phyloP scores from a whole-genome alignment of 2,888 invertebrate species.

The Torymus tubicola region DNA sequence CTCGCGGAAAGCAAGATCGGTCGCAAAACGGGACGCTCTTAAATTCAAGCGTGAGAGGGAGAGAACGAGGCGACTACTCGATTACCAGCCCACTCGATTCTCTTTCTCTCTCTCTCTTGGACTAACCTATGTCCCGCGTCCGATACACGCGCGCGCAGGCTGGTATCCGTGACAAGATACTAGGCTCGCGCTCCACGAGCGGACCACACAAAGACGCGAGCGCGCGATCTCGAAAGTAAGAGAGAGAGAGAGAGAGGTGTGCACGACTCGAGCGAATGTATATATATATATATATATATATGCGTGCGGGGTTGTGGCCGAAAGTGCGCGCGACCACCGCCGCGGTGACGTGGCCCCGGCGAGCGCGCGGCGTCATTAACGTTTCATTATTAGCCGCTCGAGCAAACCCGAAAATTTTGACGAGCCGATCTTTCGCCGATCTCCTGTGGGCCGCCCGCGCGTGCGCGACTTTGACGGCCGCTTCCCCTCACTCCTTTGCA shows the following conservation, averaged over 20 bases:
- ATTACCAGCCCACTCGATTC: conserved; percentile 63
- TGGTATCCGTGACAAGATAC: conserved; percentile 72
- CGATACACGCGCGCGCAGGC: conserved; percentile 58
- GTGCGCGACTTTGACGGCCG: conserved; percentile 32
- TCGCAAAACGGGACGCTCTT: conserved; percentile 58
- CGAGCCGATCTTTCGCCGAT: conserved; percentile 62
- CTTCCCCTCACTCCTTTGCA: neutral
- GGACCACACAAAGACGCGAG: conserved; percentile 63
- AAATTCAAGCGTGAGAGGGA: conserved; percentile 57
- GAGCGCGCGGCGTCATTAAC: conserved; percentile 63
- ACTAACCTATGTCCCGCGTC: conserved; percentile 57
- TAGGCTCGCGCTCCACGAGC: conserved; percentile 66
- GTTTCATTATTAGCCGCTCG: conserved; percentile 71
- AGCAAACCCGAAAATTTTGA: conserved; percentile 69
- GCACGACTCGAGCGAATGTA: conserved; percentile 50
- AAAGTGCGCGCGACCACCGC: conserved; percentile 57
- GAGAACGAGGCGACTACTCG: conserved; percentile 58
- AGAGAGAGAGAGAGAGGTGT: neutral
- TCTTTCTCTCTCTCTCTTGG: conserved; percentile 39
- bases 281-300: too few relatives aligned
- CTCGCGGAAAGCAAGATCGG: conserved; percentile 45
- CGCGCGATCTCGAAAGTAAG: conserved; percentile 30
- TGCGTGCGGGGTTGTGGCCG: conserved; percentile 40
- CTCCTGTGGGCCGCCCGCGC: conserved; percentile 16
- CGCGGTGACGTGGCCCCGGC: conserved; percentile 42